phyloP scores from a whole-genome alignment of 2,797 vertebrate genomes.

The Perodicticus potto region DNA sequence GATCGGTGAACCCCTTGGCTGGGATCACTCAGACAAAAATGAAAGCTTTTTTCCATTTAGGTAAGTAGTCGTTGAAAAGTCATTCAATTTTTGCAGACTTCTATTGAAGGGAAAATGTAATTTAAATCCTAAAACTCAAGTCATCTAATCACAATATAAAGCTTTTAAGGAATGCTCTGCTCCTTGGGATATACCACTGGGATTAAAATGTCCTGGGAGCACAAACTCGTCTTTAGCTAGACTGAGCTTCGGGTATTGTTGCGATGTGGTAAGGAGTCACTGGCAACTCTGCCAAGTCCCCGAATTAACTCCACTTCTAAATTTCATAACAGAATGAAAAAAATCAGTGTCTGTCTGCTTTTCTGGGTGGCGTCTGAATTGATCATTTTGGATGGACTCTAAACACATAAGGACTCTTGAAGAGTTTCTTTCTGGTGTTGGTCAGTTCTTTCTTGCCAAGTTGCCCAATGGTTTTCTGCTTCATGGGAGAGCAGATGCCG shows the following conservation, averaged over 20 bases:
- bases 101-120: not conserved
- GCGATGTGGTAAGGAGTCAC: not conserved
- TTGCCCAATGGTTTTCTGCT: not conserved
- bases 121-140: not conserved
- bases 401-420: not conserved
- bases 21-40: not conserved
- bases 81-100: not conserved
- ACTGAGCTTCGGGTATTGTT: not conserved
- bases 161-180: not conserved
- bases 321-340: not conserved
- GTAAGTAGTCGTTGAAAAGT: conserved; percentile 34
- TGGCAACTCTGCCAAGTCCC: not conserved
- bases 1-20: not conserved
- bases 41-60: not conserved
- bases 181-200: not conserved
- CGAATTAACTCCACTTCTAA: not conserved
- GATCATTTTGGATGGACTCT: not conserved
- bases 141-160: not conserved
- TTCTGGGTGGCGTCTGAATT: not conserved
- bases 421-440: not conserved
- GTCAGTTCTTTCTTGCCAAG: not conserved
- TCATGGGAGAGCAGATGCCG: not conserved
- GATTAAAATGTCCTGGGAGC: conserved; percentile 19
- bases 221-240: not conserved
- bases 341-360: not conserved